Evolutionary conservation across 2,113 vertebrate species (phyloP).

Genomic region (Alligator sinensis): DNA sequence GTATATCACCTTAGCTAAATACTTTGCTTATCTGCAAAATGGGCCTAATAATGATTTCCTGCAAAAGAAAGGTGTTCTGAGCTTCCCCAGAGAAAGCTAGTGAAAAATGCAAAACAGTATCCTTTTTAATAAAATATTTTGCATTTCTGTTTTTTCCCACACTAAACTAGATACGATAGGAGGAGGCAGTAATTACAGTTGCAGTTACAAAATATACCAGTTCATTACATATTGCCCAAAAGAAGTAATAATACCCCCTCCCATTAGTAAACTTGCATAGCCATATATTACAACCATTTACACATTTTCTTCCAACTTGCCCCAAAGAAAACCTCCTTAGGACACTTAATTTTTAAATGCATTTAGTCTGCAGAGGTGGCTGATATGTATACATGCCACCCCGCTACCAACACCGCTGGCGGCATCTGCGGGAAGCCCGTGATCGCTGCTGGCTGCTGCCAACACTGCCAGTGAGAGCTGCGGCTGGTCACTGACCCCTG

Average conservation of each 20-base stretch:
- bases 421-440: no score
- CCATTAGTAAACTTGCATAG: not conserved
- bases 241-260: not conserved
- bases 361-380: not conserved
- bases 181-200: not conserved
- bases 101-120: rapidly evolving
- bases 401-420: no score
- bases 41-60: not conserved
- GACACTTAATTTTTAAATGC: not conserved
- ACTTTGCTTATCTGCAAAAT: not conserved
- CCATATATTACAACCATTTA: no score
- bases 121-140: not conserved
- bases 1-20: no score
- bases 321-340: not conserved
- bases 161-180: not conserved
- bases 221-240: not conserved
- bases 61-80: not conserved
- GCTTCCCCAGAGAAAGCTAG: not conserved
- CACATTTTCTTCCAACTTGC: not conserved
- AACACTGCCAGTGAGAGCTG: no score
- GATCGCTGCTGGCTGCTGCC: no score
- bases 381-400: no score
- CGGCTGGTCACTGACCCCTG: no score
- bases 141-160: not conserved
- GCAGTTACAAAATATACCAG: not conserved